Evolutionary conservation across 2,888 invertebrate genomes (phyloP), one percentile per base, ranked within the genome.

Genomic region (Catonia carolina): DNA sequence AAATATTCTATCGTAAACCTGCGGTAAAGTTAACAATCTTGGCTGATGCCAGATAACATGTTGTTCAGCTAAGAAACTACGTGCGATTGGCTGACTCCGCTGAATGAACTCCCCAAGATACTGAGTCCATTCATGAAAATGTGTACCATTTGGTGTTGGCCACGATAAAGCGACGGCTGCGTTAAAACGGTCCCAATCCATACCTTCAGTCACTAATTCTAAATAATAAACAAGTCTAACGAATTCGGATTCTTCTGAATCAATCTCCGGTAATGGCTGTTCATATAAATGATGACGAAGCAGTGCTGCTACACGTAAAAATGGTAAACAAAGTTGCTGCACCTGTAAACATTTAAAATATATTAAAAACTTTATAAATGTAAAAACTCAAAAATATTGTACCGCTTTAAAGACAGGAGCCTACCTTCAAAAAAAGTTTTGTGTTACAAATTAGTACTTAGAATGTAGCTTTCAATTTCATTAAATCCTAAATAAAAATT

Each of bases 1-100:
- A 72, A 93, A 93, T 61, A 93, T 82, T 67, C 87, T 85, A 75
- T 97, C 96, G 75, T 96, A 97, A 71, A 90, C 88, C 60, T 85
- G 79, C 53, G 97, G 96, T 72, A 97, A 78, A 61, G 82, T 79
- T 59, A 97, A 81, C 64, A 98, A 78, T 64, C 84, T 80, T 17
- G 97, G 96, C 67, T 83, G 83, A 67, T 82, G 78, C 90, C 92
- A 93, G 65, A 80, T 73, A 63, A 83, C 79, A 72, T 89, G 89
- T 71, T 88, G 85, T 68, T 84, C 80, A 52, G 82, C 78, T 52
- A 89, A 77, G 65, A 89, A 77, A 58, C 82, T 82, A 6, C 85
- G 78, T 12, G 85, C 80, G n/a, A 80, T 77, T 15, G 78, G 74
- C 56, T 78, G 78, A 66, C 78, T 78, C 53, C 75, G 73, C 37